Percentiles rank a stretch among this genome's conserved stretches.
Evolutionary conservation across 2,113 vertebrate genomes (phyloP).

Genomic region (Potamarius usumacintae): DNA sequence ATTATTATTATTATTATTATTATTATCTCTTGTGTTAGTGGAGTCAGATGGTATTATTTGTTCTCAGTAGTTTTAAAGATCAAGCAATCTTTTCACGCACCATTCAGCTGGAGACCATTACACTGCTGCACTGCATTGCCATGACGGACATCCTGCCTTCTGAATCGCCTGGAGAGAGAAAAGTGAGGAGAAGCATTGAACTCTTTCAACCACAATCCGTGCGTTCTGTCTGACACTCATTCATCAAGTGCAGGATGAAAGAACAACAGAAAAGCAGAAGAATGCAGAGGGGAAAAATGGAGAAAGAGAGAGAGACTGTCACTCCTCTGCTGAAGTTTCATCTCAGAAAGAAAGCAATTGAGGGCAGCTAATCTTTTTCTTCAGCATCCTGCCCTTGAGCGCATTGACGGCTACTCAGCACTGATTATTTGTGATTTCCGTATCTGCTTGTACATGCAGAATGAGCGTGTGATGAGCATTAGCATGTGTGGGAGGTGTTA

Average conservation of each 20-base stretch:
- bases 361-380: constrained; percentile 32
- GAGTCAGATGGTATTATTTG: background rate
- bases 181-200: constrained; percentile 10
- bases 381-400: constrained; percentile 9
- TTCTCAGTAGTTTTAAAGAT: background rate
- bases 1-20: background rate
- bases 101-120: constrained; percentile 88
- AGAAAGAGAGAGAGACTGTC: background rate
- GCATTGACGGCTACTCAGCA: constrained; percentile 33
- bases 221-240: constrained; percentile 23
- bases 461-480: constrained; percentile 36
- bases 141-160: constrained; percentile 93
- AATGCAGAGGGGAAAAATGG: constrained; percentile 34
- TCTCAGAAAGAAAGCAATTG: constrained; percentile 33
- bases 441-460: constrained; percentile 36
- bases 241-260: constrained; percentile 23
- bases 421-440: constrained; percentile 35
- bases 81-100: constrained; percentile 70
- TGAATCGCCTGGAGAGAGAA: constrained; percentile 81
- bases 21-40: background rate
- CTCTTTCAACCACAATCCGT: background rate
- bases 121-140: constrained; percentile 96
- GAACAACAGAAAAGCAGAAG: background rate
- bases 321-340: constrained; percentile 10
- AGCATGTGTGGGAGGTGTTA: constrained; percentile 39